A percentile compares a stretch with the other conserved stretches of the same genome.
phyloP scores from a whole-genome alignment of 2,888 invertebrate species.

The Sminthurides aquaticus region DNA sequence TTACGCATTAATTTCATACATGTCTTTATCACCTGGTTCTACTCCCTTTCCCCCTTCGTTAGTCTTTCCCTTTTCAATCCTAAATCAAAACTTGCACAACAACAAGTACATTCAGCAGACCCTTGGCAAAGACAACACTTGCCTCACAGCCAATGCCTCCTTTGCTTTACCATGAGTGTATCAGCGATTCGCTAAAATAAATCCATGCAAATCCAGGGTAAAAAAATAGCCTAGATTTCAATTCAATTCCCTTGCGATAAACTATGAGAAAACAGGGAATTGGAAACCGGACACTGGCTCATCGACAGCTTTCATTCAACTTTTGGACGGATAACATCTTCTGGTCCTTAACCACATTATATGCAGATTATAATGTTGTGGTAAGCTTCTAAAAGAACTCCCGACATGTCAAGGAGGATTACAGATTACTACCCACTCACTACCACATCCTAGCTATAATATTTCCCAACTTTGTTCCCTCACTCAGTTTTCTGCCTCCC shows the following conservation, averaged over 20 bases:
- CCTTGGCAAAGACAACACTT: no score
- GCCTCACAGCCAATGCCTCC: no score
- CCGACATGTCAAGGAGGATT: no score
- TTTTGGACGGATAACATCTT: not conserved
- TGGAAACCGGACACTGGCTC: not conserved
- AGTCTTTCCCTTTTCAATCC: no score
- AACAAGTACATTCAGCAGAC: not conserved
- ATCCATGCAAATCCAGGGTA: not conserved
- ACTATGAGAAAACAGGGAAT: not conserved
- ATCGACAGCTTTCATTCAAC: not conserved
- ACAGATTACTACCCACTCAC: no score
- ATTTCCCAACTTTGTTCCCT: no score
- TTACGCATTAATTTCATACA: constrained; percentile 1
- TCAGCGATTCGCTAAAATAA: not conserved
- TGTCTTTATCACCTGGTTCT: no score
- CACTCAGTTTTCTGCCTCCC: no score
- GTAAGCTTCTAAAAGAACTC: no score
- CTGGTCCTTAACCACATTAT: not conserved
- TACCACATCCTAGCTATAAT: no score
- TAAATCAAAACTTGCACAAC: not conserved
- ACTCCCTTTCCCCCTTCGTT: no score
- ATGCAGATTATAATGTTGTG: not conserved
- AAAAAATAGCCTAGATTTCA: not conserved
- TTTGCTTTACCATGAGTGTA: no score
- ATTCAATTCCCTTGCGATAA: not conserved